phyloP scores from a whole-genome alignment of 2,113 vertebrate genomes.

The Chaenogobius annularis region DNA sequence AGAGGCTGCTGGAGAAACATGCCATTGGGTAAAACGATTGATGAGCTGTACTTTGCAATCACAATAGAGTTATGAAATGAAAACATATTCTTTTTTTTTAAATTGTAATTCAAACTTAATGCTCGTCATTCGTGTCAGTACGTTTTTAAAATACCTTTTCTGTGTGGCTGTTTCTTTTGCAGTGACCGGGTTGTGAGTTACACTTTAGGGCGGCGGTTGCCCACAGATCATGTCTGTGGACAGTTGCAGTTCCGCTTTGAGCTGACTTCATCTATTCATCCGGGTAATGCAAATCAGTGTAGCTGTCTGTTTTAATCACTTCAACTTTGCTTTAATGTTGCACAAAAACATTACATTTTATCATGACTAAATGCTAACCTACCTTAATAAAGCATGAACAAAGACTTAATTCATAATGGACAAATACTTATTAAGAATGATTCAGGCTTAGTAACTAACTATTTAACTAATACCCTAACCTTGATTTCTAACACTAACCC shows the following conservation, averaged over 20 bases:
- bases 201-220: slow-evolving; percentile 89
- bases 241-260: slow-evolving; percentile 98
- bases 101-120: neutral
- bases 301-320: neutral
- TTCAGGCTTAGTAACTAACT: no score
- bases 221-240: slow-evolving; percentile 96
- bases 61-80: neutral
- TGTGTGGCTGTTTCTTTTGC: neutral
- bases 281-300: slow-evolving; percentile 75
- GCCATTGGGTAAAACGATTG: slow-evolving; percentile 87
- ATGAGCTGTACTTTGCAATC: neutral
- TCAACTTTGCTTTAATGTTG: neutral
- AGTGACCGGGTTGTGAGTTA: slow-evolving; percentile 82
- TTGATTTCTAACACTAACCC: no score
- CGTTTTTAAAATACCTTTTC: neutral
- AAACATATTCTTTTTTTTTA: neutral
- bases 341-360: neutral
- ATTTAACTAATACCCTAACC: no score
- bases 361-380: no score
- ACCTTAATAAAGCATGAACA: no score
- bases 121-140: no score
- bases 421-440: no score
- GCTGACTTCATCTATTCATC: slow-evolving; percentile 93
- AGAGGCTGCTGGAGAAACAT: slow-evolving; percentile 94
- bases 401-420: no score